Evolutionary conservation across 2,888 invertebrate species (phyloP).

Genomic region (Cephus pygmeus): DNA sequence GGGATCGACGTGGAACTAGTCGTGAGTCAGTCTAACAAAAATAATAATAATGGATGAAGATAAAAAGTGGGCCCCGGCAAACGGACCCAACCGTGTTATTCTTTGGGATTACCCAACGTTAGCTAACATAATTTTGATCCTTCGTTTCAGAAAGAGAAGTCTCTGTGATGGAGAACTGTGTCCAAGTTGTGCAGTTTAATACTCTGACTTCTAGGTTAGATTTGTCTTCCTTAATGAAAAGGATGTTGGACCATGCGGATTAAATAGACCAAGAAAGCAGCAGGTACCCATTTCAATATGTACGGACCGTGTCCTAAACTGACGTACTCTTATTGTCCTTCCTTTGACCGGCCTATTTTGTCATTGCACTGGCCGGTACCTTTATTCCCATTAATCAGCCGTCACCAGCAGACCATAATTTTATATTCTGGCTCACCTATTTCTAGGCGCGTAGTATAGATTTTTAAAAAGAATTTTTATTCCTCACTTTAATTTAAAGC

Average conservation of each 20-base stretch:
- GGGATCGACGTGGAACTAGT: not conserved
- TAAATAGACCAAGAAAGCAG: not conserved
- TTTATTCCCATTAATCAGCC: not conserved
- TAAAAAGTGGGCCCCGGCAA: not conserved
- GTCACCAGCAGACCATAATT: not conserved
- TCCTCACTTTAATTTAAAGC: not conserved
- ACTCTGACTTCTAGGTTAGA: not conserved
- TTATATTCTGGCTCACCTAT: not conserved
- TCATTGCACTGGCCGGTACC: not conserved
- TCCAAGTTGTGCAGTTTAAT: not conserved
- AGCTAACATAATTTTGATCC: not conserved
- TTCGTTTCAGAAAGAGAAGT: not conserved
- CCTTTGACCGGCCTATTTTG: not conserved
- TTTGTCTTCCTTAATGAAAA: not conserved
- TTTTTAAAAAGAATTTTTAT: not conserved
- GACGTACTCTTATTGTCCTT: not conserved
- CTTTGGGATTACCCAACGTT: constrained; percentile 6
- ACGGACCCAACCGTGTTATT: not conserved
- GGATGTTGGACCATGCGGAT: not conserved
- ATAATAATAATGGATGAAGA: not conserved
- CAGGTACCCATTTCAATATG: not conserved
- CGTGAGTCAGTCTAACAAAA: not conserved
- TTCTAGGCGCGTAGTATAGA: not conserved
- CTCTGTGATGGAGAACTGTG: not conserved
- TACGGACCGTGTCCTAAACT: not conserved